Percentiles rank a stretch among this genome's conserved stretches.
Conservation (phyloP, 2,113 vertebrate species). For the Tautogolabrus adspersus region DNA sequence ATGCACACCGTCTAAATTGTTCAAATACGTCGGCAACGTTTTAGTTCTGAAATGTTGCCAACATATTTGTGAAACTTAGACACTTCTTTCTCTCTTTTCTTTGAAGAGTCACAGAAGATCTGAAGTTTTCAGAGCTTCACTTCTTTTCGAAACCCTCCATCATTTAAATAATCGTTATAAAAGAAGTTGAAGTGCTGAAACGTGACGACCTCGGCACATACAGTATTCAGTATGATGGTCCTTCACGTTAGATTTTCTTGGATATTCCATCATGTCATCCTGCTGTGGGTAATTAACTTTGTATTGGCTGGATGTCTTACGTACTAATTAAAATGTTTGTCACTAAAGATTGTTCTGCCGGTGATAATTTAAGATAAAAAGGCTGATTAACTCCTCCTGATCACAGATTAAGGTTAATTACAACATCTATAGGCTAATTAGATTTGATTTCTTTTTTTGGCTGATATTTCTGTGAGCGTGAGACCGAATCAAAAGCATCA, state of each 20-base stretch:
- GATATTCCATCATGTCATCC: not conserved
- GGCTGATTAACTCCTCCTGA: slow-evolving; percentile 14
- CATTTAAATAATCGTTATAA: no score
- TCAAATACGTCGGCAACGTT: no score
- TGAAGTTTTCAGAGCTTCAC: no score
- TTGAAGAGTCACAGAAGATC: no score
- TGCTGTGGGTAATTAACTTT: not conserved
- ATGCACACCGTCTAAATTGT: no score
- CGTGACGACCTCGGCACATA: no score
- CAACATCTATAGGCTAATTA: slow-evolving; percentile 39
- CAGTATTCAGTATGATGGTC: not conserved
- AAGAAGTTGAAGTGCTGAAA: no score
- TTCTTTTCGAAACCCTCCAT: no score
- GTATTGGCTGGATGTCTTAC: not conserved
- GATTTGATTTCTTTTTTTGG: slow-evolving; percentile 53
- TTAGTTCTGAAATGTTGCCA: no score
- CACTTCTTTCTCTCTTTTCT: no score
- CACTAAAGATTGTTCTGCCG: slow-evolving; percentile 17
- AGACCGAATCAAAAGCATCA: slow-evolving; percentile 48
- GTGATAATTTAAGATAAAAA: slow-evolving; percentile 24
- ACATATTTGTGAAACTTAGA: no score
- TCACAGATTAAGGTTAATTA: slow-evolving; percentile 50
- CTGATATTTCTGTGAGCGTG: slow-evolving; percentile 79
- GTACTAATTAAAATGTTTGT: slow-evolving; percentile 30
- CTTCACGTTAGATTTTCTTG: not conserved